These are phyloP conservation scores for Philhelius pedissequus DNA, from an alignment of 2,888 invertebrate species.

Conservation along the genomic window DNA sequence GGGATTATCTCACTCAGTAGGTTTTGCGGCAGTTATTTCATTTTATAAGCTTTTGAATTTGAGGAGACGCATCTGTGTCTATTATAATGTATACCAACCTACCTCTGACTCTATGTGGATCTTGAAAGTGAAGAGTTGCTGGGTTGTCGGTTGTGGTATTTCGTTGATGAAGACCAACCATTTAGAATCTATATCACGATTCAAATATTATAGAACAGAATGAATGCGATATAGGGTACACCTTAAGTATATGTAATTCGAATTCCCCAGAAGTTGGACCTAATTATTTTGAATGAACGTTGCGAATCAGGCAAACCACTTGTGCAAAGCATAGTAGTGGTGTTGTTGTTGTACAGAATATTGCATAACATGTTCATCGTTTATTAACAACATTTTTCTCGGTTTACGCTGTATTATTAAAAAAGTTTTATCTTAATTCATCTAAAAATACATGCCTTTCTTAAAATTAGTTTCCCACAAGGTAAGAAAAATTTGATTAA, in stretches of 20 bases:
- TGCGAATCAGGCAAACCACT: neutral
- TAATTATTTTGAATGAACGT: conserved; percentile 47
- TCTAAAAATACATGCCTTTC: too few relatives aligned
- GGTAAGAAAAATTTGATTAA: too few relatives aligned
- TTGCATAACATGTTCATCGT: neutral
- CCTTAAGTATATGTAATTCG: neutral
- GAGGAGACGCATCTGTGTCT: neutral
- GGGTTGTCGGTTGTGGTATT: conserved; percentile 10
- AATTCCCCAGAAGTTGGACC: conserved; percentile 4
- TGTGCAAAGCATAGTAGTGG: neutral
- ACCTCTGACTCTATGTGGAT: neutral
- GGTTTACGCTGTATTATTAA: too few relatives aligned
- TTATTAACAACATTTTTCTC: too few relatives aligned
- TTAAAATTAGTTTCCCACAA: too few relatives aligned
- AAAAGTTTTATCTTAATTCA: too few relatives aligned
- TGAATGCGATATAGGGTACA: conserved; percentile 13
- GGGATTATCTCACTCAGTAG: conserved; percentile 2
- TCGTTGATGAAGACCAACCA: conserved; percentile 38
- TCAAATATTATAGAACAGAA: neutral
- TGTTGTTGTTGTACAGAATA: neutral
- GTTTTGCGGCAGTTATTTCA: neutral
- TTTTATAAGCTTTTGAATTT: conserved; percentile 16
- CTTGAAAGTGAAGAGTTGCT: neutral
- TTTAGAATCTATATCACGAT: conserved; percentile 36
- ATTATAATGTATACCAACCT: neutral